Evolutionary conservation across 1,140 invertebrate species (phyloP).

Genomic region (Drosophila kikkawai): DNA sequence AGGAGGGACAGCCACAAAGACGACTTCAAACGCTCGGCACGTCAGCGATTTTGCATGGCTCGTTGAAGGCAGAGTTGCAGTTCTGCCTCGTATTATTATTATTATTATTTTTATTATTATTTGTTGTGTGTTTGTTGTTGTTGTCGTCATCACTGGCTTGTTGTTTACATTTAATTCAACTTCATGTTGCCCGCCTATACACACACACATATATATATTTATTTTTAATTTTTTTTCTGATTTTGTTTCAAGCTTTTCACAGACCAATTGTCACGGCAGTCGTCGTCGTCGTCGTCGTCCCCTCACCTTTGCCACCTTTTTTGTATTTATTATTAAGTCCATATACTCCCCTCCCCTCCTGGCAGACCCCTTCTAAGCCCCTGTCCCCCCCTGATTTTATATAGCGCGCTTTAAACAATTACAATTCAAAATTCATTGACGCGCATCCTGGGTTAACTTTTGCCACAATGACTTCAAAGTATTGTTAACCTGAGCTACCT

Average conservation of each 20-base stretch:
- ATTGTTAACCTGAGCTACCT: conserved; percentile 45
- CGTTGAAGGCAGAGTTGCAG: conserved; percentile 70
- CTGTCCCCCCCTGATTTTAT: neutral
- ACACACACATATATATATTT: conserved; percentile 22
- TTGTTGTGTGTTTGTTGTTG: conserved; percentile 23
- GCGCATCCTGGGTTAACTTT: conserved; percentile 68
- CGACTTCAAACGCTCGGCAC: conserved; percentile 76
- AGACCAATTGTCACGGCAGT: conserved; percentile 82
- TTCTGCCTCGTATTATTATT: conserved; percentile 38
- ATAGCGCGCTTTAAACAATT: conserved; percentile 77
- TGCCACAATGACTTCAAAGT: conserved; percentile 74
- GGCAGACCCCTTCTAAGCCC: neutral
- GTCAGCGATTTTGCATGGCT: conserved; percentile 81
- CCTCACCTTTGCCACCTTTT: conserved; percentile 2
- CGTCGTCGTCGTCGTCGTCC: conserved; percentile 63
- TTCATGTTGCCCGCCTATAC: conserved; percentile 45
- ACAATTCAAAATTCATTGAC: conserved; percentile 84
- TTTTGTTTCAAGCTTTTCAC: conserved; percentile 82
- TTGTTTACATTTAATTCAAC: conserved; percentile 62
- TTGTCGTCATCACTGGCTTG: conserved; percentile 10
- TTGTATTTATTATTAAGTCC: conserved; percentile 11
- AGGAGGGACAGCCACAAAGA: conserved; percentile 61
- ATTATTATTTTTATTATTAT: conserved; percentile 29
- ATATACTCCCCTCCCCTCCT: neutral
- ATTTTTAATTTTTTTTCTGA: conserved; percentile 38